Conservation (phyloP, 1,140 invertebrate genomes). For the Odontomachus brunneus region DNA sequence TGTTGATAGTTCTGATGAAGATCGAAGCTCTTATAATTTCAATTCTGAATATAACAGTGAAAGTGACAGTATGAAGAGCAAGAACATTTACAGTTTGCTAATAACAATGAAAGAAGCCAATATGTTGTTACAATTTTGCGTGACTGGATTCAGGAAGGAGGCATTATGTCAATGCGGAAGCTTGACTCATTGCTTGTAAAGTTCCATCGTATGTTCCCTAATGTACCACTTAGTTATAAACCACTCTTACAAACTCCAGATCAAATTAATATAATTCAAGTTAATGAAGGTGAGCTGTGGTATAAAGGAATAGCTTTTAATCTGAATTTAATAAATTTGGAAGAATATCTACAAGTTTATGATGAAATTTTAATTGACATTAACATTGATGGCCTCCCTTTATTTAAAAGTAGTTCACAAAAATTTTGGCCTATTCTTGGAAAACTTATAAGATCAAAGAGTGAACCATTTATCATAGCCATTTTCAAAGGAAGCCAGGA, state of each 20-base stretch:
- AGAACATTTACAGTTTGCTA: too few species aligned
- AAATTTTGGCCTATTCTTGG: slow-evolving; percentile 27
- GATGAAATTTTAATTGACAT: slow-evolving; percentile 7
- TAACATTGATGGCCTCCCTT: background rate
- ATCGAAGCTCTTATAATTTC: too few species aligned
- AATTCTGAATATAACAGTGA: too few species aligned
- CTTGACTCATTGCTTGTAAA: too few species aligned
- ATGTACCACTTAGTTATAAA: too few species aligned
- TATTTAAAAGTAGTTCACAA: slow-evolving; percentile 8
- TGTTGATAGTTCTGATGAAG: too few species aligned
- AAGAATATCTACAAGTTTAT: background rate
- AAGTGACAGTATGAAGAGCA: too few species aligned
- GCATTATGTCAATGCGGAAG: too few species aligned
- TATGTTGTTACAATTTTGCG: too few species aligned
- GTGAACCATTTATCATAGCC: background rate
- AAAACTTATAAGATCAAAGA: slow-evolving; percentile 1
- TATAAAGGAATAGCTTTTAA: slow-evolving; percentile 9
- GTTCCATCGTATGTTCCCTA: too few species aligned
- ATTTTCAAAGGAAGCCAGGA: slow-evolving; percentile 1
- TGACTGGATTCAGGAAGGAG: too few species aligned
- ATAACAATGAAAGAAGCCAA: too few species aligned
- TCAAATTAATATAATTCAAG: background rate
- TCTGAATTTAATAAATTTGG: background rate
- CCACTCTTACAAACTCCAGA: background rate
- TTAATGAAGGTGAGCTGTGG: slow-evolving; percentile 11